Percentiles rank a stretch among this genome's conserved stretches.
These are phyloP conservation scores for Tricholaema leucomelas DNA, from an alignment of 2,113 vertebrate species.

Conservation along the genomic window DNA sequence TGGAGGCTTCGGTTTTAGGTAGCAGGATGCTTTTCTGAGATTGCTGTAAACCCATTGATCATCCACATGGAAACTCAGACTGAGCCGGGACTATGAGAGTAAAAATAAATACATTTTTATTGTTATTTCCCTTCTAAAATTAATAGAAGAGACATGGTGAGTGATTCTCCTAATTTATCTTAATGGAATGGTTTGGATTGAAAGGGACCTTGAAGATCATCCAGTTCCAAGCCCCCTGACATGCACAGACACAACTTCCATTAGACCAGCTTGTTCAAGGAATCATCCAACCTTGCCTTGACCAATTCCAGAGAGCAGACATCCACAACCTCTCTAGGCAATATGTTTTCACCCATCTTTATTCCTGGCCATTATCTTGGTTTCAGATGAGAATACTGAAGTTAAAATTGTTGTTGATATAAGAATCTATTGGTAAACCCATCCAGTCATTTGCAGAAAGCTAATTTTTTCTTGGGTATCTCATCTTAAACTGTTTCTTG, in stretches of 20 bases:
- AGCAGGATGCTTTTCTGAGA: conserved; percentile 27
- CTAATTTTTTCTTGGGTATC: neutral
- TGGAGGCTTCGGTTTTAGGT: neutral
- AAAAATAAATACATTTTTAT: neutral
- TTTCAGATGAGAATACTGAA: neutral
- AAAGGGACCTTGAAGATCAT: too few relatives aligned
- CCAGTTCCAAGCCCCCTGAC: too few relatives aligned
- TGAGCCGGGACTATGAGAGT: neutral
- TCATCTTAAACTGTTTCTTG: neutral
- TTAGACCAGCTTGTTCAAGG: too few relatives aligned
- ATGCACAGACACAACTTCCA: too few relatives aligned
- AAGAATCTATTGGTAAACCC: neutral
- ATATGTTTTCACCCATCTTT: neutral
- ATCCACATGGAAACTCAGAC: neutral
- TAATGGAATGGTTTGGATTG: too few relatives aligned
- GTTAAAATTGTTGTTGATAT: neutral
- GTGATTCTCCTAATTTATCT: neutral
- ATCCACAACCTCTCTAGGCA: too few relatives aligned
- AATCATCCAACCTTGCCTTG: too few relatives aligned
- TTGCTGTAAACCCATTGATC: conserved; percentile 27
- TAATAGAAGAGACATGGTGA: neutral
- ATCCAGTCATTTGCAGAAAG: neutral
- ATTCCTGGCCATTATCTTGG: neutral
- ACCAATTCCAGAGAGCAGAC: too few relatives aligned
- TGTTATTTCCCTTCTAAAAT: neutral